Evolutionary conservation across 1,140 invertebrate genomes (phyloP).

Genomic region (Ceratina australensis): DNA sequence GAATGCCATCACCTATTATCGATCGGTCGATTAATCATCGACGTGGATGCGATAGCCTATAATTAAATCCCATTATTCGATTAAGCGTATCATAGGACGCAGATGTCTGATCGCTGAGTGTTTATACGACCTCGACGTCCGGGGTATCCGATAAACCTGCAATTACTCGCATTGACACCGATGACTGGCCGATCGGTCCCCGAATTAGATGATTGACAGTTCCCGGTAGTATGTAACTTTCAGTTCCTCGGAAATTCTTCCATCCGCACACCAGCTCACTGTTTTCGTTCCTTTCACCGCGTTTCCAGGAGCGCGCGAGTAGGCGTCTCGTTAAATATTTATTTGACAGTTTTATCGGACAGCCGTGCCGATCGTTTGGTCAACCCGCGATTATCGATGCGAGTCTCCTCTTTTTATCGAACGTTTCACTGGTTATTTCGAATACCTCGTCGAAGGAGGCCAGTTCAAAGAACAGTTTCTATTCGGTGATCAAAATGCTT

Average conservation of each 20-base stretch:
- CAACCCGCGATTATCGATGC: not conserved
- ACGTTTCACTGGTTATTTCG: conserved; percentile 1
- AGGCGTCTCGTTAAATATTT: conserved; percentile 52
- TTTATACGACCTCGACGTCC: conserved; percentile 50
- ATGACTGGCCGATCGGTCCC: conserved; percentile 34
- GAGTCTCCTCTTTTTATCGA: not conserved
- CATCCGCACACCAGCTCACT: not conserved
- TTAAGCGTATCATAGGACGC: conserved; percentile 47
- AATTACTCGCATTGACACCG: conserved; percentile 49
- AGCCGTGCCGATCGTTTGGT: not conserved
- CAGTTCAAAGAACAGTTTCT: conserved; percentile 20
- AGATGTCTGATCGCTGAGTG: conserved; percentile 36
- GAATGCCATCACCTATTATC: conserved; percentile 32
- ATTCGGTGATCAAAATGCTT: conserved; percentile 35
- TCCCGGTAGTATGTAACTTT: conserved; percentile 37
- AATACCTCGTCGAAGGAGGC: not conserved
- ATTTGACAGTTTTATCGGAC: conserved; percentile 19
- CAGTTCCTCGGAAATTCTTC: conserved; percentile 24
- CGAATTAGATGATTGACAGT: conserved; percentile 66
- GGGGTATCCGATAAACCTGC: conserved; percentile 37
- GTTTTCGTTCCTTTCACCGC: conserved; percentile 13
- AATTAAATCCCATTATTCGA: conserved; percentile 60
- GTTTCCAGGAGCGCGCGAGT: not conserved
- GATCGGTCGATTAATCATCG: conserved; percentile 54
- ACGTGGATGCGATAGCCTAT: conserved; percentile 33